These are phyloP conservation scores for Puntigrus tetrazona DNA, from an alignment of 2,113 vertebrate species.

Conservation along the genomic window DNA sequence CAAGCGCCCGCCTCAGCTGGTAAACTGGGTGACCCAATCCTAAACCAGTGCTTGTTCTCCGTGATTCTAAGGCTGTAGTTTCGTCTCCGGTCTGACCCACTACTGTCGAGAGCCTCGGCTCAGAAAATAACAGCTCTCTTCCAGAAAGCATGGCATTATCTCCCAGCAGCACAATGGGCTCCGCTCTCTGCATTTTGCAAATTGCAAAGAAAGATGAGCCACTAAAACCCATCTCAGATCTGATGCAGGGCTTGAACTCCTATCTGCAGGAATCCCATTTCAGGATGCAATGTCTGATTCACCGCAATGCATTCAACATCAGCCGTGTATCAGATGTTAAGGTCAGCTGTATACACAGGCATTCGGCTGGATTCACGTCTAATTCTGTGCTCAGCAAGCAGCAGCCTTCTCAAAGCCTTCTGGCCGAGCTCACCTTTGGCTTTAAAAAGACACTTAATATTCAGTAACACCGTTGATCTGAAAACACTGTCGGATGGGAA, in stretches of 20 bases:
- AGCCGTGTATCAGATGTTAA: background rate
- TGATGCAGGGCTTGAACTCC: background rate
- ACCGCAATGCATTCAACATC: background rate
- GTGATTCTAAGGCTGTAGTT: background rate
- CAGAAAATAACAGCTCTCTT: background rate
- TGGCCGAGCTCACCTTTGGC: no score
- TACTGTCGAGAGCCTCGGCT: background rate
- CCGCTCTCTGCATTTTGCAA: background rate
- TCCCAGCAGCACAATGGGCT: background rate
- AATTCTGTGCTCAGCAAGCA: background rate
- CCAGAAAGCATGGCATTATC: background rate
- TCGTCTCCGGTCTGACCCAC: background rate
- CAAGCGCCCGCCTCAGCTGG: background rate
- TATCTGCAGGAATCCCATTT: background rate
- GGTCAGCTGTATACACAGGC: background rate
- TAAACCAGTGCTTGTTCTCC: background rate
- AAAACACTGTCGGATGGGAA: no score
- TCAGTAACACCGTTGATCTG: no score
- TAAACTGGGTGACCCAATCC: background rate
- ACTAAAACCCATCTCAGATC: background rate
- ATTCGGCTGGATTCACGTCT: background rate
- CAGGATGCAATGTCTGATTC: background rate
- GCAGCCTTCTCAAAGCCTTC: no score
- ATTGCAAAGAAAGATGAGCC: background rate
- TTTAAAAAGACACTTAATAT: no score